Evolutionary conservation across 2,888 invertebrate species (phyloP).

Genomic region (Stenolophus ochropezus): DNA sequence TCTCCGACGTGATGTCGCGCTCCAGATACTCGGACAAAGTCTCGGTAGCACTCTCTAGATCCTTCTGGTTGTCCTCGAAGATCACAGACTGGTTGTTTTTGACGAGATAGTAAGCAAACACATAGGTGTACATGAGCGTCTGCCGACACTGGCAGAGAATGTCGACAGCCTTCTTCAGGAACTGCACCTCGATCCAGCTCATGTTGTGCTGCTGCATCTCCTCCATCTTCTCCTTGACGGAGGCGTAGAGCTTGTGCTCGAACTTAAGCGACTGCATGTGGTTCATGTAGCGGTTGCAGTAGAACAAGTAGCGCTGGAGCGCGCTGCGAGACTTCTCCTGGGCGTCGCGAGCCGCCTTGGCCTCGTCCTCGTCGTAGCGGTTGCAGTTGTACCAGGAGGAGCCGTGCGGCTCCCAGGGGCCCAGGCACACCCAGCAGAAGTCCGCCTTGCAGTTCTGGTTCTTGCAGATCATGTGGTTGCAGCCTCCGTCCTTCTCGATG

Average conservation of each 20-base stretch:
- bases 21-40: conserved; percentile 98
- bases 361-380: conserved; percentile 96
- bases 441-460: conserved; percentile 98
- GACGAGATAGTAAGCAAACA: conserved; percentile 98
- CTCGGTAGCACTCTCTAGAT: conserved; percentile 99
- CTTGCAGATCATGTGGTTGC: conserved; percentile 99
- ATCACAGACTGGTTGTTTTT: conserved; percentile 99
- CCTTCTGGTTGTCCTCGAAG: conserved; percentile 99
- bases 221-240: conserved; percentile 98
- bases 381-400: conserved; percentile 99
- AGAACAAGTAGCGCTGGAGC: conserved; percentile 81
- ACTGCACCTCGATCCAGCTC: conserved; percentile 99
- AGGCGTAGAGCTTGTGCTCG: conserved; percentile 97
- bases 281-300: conserved; percentile 93
- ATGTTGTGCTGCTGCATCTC: conserved; percentile 99
- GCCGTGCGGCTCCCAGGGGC: conserved; percentile 99
- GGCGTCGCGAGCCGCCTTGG: conserved; percentile 96
- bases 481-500: conserved; percentile 97
- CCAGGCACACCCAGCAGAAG: conserved; percentile 99
- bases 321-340: conserved; percentile 97
- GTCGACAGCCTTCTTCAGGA: conserved; percentile 97
- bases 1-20: conserved; percentile 97
- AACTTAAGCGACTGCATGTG: conserved; percentile 99
- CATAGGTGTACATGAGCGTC: conserved; percentile 99
- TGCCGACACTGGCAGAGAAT: conserved; percentile 97